Conservation (phyloP, 2,797 vertebrate species). For the Xenopus petersii region DNA sequence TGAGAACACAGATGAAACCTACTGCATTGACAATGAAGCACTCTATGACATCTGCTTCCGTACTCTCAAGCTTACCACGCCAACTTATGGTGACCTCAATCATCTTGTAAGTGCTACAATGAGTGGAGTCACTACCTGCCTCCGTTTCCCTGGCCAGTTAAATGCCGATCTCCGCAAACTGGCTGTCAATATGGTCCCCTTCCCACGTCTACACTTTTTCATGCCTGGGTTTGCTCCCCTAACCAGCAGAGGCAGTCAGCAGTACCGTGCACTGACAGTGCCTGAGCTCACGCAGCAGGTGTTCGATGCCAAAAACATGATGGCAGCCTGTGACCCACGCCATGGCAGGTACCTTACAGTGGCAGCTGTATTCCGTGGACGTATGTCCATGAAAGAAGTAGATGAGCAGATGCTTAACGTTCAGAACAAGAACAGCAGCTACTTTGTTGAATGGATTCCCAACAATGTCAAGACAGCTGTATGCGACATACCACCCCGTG, state of each 20-base stretch:
- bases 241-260: slow-evolving; percentile 89
- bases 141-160: slow-evolving; percentile 89
- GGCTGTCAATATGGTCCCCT: slow-evolving; percentile 93
- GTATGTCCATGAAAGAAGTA: slow-evolving; percentile 98
- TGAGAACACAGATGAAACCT: slow-evolving; percentile 91
- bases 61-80: slow-evolving; percentile 89
- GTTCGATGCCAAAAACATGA: slow-evolving; percentile 93
- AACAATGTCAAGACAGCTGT: slow-evolving; percentile 93
- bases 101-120: slow-evolving; percentile 90
- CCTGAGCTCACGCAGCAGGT: slow-evolving; percentile 91
- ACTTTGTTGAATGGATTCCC: slow-evolving; percentile 97
- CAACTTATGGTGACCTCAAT: slow-evolving; percentile 90
- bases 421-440: slow-evolving; percentile 96
- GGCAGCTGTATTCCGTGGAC: slow-evolving; percentile 85
- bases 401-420: slow-evolving; percentile 95
- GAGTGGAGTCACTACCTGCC: slow-evolving; percentile 90
- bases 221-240: slow-evolving; percentile 91
- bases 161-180: slow-evolving; percentile 89
- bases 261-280: slow-evolving; percentile 86
- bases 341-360: slow-evolving; percentile 88
- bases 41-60: slow-evolving; percentile 94
- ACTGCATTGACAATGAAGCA: slow-evolving; percentile 91
- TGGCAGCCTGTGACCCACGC: slow-evolving; percentile 89
- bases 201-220: slow-evolving; percentile 91
- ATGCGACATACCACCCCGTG: slow-evolving; percentile 87